Evolutionary conservation across 2,113 vertebrate genomes (phyloP).

Genomic region (Atrichornis clamosus): DNA sequence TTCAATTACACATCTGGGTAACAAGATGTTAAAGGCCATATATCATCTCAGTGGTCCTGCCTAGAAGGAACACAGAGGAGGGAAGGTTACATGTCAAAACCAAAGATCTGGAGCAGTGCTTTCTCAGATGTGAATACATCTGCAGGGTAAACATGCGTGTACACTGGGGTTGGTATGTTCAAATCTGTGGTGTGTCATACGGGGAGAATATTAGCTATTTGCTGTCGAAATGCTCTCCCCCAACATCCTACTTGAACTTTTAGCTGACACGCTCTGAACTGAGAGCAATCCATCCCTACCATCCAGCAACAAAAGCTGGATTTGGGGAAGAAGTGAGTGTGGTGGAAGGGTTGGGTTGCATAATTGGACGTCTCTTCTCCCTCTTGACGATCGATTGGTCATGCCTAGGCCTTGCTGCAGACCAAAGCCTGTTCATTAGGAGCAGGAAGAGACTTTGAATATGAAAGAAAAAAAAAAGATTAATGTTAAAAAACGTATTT

Average conservation of each 20-base stretch:
- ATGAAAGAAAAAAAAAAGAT: constrained; percentile 73
- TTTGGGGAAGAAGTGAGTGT: constrained; percentile 72
- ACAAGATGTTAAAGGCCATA: not conserved
- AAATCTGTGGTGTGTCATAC: constrained; percentile 2
- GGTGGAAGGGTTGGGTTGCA: constrained; percentile 68
- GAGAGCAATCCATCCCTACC: constrained; percentile 62
- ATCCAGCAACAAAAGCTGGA: constrained; percentile 76
- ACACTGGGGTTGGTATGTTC: not conserved
- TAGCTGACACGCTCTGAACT: constrained; percentile 53
- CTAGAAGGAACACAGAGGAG: constrained; percentile 59
- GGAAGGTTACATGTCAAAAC: constrained; percentile 19
- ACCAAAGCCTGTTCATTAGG: constrained; percentile 82
- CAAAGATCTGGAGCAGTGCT: constrained; percentile 45
- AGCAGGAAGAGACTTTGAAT: constrained; percentile 80
- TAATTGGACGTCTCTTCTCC: constrained; percentile 75
- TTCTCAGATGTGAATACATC: constrained; percentile 55
- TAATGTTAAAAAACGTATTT: constrained; percentile 72
- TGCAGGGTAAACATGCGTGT: not conserved
- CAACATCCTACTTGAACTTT: constrained; percentile 35
- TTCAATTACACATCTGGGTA: not conserved
- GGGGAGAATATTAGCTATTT: constrained; percentile 41
- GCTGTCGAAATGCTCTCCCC: constrained; percentile 48
- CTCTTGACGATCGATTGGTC: constrained; percentile 73
- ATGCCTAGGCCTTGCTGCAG: constrained; percentile 82
- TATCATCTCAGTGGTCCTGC: constrained; percentile 58